These are phyloP conservation scores for Gallinago paraguaiae DNA, from an alignment of 2,113 vertebrate genomes.

Conservation along the genomic window DNA sequence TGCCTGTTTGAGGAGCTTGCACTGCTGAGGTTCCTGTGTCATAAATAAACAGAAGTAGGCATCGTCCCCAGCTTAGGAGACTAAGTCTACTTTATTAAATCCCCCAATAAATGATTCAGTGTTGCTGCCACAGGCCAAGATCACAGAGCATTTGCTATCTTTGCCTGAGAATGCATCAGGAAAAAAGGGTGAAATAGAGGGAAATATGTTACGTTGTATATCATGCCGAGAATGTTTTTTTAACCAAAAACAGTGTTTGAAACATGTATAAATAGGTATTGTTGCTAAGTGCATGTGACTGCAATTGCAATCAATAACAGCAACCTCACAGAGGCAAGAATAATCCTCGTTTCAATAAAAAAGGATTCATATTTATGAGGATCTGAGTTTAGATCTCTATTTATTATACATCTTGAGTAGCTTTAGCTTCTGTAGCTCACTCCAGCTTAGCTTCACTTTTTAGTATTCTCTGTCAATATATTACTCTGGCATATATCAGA, in stretches of 20 bases:
- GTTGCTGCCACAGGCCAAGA: background rate
- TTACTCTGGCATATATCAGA: background rate
- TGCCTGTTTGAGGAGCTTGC: background rate
- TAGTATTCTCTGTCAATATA: conserved; percentile 20
- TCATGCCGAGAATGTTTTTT: background rate
- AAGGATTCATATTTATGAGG: conserved; percentile 18
- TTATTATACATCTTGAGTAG: background rate
- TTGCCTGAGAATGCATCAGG: background rate
- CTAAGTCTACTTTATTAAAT: conserved; percentile 3
- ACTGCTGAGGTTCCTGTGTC: background rate
- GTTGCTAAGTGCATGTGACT: background rate
- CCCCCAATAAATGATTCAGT: background rate
- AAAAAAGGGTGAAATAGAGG: background rate
- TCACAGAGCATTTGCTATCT: background rate
- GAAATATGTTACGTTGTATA: background rate
- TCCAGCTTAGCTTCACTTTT: background rate
- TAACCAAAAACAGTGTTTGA: background rate
- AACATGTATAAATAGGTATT: background rate
- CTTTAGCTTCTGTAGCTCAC: background rate
- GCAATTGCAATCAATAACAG: background rate
- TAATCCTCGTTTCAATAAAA: conserved; percentile 14
- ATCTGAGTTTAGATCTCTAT: conserved; percentile 7
- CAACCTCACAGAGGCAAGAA: background rate
- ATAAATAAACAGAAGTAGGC: conserved; percentile 3
- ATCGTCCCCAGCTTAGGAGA: background rate